These are phyloP conservation scores for Salarias fasciatus DNA, from an alignment of 2,797 vertebrate genomes.

Conservation along the genomic window DNA sequence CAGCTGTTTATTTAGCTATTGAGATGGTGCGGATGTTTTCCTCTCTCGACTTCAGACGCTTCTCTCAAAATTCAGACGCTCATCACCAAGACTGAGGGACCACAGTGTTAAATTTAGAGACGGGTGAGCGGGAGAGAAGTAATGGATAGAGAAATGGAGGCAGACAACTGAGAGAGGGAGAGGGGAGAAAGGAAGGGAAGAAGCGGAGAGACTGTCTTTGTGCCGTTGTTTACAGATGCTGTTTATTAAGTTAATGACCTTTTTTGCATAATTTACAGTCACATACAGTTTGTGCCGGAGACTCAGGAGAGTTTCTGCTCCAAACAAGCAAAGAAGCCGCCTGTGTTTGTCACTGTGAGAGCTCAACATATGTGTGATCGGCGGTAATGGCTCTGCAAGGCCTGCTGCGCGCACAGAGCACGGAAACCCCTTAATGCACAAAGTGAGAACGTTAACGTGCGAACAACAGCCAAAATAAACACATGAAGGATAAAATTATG, in stretches of 20 bases:
- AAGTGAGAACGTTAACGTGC: background rate
- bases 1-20: conserved; percentile 68
- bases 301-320: conserved; percentile 48
- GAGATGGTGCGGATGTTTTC: conserved; percentile 60
- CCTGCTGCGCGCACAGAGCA: background rate
- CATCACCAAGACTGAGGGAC: conserved; percentile 42
- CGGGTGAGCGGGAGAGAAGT: conserved; percentile 19
- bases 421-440: background rate
- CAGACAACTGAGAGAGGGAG: background rate
- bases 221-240: conserved; percentile 71
- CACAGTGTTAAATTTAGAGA: conserved; percentile 46
- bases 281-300: conserved; percentile 48
- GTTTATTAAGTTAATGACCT: conserved; percentile 76
- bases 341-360: conserved; percentile 20
- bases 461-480: no score
- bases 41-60: conserved; percentile 55
- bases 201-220: conserved; percentile 40
- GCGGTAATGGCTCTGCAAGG: background rate
- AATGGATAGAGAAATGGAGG: conserved; percentile 30
- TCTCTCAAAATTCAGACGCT: conserved; percentile 45
- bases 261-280: conserved; percentile 74
- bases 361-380: background rate
- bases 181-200: conserved; percentile 13
- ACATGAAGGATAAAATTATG: no score
- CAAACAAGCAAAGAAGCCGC: conserved; percentile 35